A percentile compares a stretch with the other conserved stretches of the same genome.
phyloP scores from a whole-genome alignment of 2,113 vertebrate species.

The Macroglossus sobrinus region DNA sequence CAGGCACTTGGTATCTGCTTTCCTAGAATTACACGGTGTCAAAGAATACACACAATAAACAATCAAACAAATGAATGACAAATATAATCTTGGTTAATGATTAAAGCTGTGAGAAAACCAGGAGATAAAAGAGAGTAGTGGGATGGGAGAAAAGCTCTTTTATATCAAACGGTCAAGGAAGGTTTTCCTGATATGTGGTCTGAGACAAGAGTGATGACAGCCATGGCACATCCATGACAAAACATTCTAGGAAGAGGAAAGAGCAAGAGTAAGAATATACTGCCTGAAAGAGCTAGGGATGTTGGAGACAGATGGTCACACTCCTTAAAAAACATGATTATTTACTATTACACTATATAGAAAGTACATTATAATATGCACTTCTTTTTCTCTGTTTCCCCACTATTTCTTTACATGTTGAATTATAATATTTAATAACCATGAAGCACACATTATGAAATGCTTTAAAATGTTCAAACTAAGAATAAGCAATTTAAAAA shows the following conservation, averaged over 20 bases:
- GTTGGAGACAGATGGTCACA: neutral
- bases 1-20: neutral
- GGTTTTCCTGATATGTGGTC: neutral
- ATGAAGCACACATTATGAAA: neutral
- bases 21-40: neutral
- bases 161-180: neutral
- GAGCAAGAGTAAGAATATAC: neutral
- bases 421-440: neutral
- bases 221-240: neutral
- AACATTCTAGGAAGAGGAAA: neutral
- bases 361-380: neutral
- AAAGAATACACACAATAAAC: neutral
- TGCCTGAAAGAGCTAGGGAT: neutral
- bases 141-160: neutral
- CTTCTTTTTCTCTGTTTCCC: neutral
- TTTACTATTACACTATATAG: rapidly evolving
- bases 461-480: neutral
- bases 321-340: neutral
- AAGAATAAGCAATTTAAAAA: neutral
- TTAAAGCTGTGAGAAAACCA: neutral
- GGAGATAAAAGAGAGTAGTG: neutral
- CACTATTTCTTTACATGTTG: neutral
- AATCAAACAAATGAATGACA: neutral
- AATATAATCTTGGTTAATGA: neutral
- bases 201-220: neutral